Evolutionary conservation across 2,113 vertebrate species (phyloP), one percentile per base, ranked within the genome.

Genomic region (Sigmodon hispidus): DNA sequence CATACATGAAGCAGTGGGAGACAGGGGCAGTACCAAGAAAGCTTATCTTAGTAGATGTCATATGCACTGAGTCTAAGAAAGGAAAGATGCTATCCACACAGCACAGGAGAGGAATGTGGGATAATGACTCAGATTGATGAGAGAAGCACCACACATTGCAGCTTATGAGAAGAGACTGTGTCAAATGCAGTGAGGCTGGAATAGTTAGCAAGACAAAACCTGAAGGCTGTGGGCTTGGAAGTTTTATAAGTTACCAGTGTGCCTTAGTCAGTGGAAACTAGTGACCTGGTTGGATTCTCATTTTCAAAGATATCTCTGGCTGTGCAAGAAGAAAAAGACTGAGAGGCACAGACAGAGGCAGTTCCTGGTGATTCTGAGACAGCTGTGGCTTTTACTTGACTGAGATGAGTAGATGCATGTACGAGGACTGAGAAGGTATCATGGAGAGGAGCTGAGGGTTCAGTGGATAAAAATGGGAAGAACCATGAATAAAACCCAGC

Each of bases 111-210:
- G 48, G 21, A 67, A 50, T 12, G 12, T 4, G 0, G 3, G 69
- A 34, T 8, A 8, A 84, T 2, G 31, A 22, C 52, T 43, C 1
- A 24, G 36, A 34, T 17, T 6, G 22, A 16, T 24, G 4, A 36
- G 29, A 92, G 29, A 7, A 77, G 15, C 0, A 7, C 3, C 31
- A 5, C 10, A 22, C 2, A 36, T 34, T 45, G 24, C 73, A 48
- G 45, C 43, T 72, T 76, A 43, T 3, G 0, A 31, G 24, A 50
- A 43, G 69, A 57, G 6, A 13, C 63, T 48, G 11, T 0, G 31
- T 7, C 17, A 21, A 48, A 21, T 0, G 0, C 34, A 19, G 3
- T 1, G 12, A 88, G 21, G 52, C 40, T 19, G 16, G 59, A 43
- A 24, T 9, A 21, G 52, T 76, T 15, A 83, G 67, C n/a, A 59